Evolutionary conservation across 2,888 invertebrate genomes (phyloP).

Genomic region (Liodrosophila aerea): DNA sequence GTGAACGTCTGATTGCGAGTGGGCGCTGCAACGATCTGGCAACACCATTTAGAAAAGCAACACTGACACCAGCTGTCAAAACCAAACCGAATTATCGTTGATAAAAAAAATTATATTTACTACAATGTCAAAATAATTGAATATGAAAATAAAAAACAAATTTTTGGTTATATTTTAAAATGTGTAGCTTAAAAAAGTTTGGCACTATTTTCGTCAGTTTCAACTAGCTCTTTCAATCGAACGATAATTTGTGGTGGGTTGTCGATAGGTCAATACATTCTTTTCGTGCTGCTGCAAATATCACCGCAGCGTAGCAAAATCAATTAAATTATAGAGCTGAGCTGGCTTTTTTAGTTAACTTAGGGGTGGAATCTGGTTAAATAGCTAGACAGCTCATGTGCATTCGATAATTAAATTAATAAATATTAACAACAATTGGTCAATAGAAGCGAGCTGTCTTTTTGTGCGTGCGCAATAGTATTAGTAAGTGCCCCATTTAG

Average conservation of each 20-base stretch:
- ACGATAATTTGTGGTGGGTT: slow-evolving; percentile 24
- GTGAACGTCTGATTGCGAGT: slow-evolving; percentile 30
- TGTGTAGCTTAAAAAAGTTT: background rate
- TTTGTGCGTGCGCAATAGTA: slow-evolving; percentile 23
- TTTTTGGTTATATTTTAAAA: background rate
- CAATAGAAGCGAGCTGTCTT: slow-evolving; percentile 33
- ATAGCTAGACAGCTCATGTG: slow-evolving; percentile 32
- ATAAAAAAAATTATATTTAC: background rate
- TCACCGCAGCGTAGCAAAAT: slow-evolving; percentile 47
- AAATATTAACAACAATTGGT: slow-evolving; percentile 2
- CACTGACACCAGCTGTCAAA: slow-evolving; percentile 40
- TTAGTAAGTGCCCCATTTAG: slow-evolving; percentile 40
- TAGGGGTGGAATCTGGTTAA: slow-evolving; percentile 1
- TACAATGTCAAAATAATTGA: background rate
- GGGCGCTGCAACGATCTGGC: slow-evolving; percentile 40
- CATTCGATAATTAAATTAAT: slow-evolving; percentile 7
- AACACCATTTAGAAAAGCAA: slow-evolving; percentile 42
- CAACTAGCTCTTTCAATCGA: background rate
- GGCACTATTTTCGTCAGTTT: background rate
- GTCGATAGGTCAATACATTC: slow-evolving; percentile 36
- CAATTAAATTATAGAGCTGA: slow-evolving; percentile 57
- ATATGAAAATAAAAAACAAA: background rate
- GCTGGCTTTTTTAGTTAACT: slow-evolving; percentile 37
- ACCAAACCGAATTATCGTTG: slow-evolving; percentile 3
- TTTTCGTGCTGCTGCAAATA: slow-evolving; percentile 37